phyloP scores from a whole-genome alignment of 2,888 invertebrate species.

The Megastigmus dorsalis region DNA sequence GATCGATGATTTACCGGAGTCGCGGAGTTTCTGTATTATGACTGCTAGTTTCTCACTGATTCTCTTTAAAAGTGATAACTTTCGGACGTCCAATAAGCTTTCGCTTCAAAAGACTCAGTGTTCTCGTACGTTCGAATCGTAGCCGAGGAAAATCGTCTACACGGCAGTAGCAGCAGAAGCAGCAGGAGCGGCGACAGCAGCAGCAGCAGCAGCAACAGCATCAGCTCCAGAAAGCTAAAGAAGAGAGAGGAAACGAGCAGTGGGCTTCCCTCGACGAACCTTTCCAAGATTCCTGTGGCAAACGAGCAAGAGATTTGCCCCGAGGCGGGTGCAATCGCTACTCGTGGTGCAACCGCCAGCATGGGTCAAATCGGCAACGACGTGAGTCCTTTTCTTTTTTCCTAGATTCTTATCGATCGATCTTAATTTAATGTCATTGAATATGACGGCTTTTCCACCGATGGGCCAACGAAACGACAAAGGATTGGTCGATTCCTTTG shows the following conservation, averaged over 20 bases:
- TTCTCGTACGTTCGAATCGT: background rate
- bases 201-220: background rate
- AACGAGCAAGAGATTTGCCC: slow-evolving; percentile 67
- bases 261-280: slow-evolving; percentile 9
- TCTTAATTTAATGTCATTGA: too few relatives aligned
- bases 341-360: slow-evolving; percentile 64
- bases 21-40: slow-evolving; percentile 60
- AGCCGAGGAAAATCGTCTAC: background rate
- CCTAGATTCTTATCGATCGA: background rate
- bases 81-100: slow-evolving; percentile 63
- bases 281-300: slow-evolving; percentile 72
- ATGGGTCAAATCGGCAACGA: slow-evolving; percentile 73
- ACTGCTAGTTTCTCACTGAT: slow-evolving; percentile 62
- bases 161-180: too few relatives aligned
- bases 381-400: slow-evolving; percentile 63
- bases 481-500: too few relatives aligned
- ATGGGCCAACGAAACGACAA: too few relatives aligned
- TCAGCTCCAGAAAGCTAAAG: too few relatives aligned
- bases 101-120: slow-evolving; percentile 5
- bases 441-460: too few relatives aligned
- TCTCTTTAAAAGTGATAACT: slow-evolving; percentile 64
- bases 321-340: slow-evolving; percentile 68
- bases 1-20: too few relatives aligned
- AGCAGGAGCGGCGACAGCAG: background rate
- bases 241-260: too few relatives aligned